Base-by-base conservation (phyloP, 2,113 vertebrate species). In the Chunga burmeisteri region DNA sequence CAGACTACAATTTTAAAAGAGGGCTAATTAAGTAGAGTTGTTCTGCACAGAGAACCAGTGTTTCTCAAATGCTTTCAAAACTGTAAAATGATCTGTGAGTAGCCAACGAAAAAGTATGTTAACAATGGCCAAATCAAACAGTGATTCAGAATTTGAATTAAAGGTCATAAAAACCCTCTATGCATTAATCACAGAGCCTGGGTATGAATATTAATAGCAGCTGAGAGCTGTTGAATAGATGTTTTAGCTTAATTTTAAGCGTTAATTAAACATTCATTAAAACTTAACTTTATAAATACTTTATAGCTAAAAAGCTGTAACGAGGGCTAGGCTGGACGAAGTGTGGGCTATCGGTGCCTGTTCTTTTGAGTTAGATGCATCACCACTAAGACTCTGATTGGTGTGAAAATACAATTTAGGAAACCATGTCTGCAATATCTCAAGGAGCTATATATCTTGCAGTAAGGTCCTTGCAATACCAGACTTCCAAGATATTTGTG, bases 61-160 rank as follows among this genome's bases (percentile, higher is more conserved):
- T 96, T 96, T 94, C 95, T 95, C 79, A 82, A 86, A 93, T 44
- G 88, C 81, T 88, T 96, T 95, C 90, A 83, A 81, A 96, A 93
- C 82, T 25, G 10, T 96, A 96, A 96, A 96, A 92, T 79, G 93
- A 83, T 95, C 75, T 86, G 83, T 47, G 82, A 93, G 86, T 93
- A 88, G 95, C 94, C 94, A 95, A 86, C 94, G 83, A 92, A 96
- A 86, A 93, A 88, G 86, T 83, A 86, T 81, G 85, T 74, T 96
- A 88, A 95, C 74, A 96, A 95, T 90, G 88, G 90, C 93, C 96
- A 97, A 96, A 95, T 97, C 92, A 97, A 97, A 97, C 96, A 96
- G 75, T 88, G 86, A 92, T 95, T 96, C 90, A 93, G 90, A 92
- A 93, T 93, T 86, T 70, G 90, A 96, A 97, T 95, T 96, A 95